Conservation (phyloP, 1,140 invertebrate genomes). For the Hypothenemus hampei region DNA sequence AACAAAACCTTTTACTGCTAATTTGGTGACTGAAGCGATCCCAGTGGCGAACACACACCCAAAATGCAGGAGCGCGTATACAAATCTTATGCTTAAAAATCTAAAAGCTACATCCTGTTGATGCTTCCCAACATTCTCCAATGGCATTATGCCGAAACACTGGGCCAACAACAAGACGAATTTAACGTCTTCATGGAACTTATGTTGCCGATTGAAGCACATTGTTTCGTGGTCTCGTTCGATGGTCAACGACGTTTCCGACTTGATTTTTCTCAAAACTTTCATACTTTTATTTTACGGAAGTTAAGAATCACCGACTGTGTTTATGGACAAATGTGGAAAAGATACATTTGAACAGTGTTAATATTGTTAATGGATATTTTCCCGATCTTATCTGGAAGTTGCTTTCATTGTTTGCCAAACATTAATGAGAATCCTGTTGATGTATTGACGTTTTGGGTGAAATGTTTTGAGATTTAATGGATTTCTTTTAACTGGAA, state of each 20-base stretch:
- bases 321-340: too few relatives aligned
- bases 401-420: too few relatives aligned
- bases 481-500: too few relatives aligned
- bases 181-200: slow-evolving; percentile 30
- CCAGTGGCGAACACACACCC: slow-evolving; percentile 26
- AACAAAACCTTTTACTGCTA: slow-evolving; percentile 29
- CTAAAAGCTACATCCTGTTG: slow-evolving; percentile 27
- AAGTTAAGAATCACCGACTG: too few relatives aligned
- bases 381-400: too few relatives aligned
- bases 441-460: too few relatives aligned
- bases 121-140: slow-evolving; percentile 26
- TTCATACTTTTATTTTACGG: slow-evolving; percentile 14
- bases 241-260: slow-evolving; percentile 25
- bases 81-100: slow-evolving; percentile 29
- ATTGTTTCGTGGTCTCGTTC: slow-evolving; percentile 15
- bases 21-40: slow-evolving; percentile 29
- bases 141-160: slow-evolving; percentile 36
- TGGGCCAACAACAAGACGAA: slow-evolving; percentile 32
- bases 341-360: too few relatives aligned
- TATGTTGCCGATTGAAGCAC: background rate
- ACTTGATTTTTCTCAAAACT: slow-evolving; percentile 26
- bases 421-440: too few relatives aligned
- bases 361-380: too few relatives aligned
- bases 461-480: too few relatives aligned
- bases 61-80: slow-evolving; percentile 32